phyloP scores from a whole-genome alignment of 2,113 vertebrate species.

The Spizaetus ornatus region DNA sequence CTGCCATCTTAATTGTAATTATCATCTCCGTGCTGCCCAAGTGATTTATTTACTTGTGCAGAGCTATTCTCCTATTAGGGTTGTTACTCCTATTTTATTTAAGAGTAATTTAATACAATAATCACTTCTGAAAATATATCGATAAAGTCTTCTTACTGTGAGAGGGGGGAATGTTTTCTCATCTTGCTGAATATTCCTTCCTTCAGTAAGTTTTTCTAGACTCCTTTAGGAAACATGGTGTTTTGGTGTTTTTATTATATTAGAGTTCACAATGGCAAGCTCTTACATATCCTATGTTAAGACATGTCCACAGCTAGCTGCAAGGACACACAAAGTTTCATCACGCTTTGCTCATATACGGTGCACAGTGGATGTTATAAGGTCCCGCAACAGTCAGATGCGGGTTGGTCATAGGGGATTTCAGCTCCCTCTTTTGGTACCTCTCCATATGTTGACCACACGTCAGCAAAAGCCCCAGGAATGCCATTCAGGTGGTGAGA shows the following conservation, averaged over 20 bases:
- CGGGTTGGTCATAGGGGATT: neutral
- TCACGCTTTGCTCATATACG: neutral
- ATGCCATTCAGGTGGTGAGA: neutral
- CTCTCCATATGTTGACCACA: neutral
- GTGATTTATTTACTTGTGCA: neutral
- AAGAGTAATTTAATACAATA: neutral
- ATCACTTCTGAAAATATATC: neutral
- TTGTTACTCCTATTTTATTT: neutral
- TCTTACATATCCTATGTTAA: neutral
- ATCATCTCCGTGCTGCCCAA: neutral
- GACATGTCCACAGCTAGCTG: neutral
- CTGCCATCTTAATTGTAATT: constrained; percentile 18
- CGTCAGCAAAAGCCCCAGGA: neutral
- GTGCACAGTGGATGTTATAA: neutral
- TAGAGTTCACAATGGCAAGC: neutral
- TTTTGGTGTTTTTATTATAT: neutral
- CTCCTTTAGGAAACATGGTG: neutral
- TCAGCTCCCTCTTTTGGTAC: neutral
- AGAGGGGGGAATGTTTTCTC: neutral
- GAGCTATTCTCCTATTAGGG: neutral
- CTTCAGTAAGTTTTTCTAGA: neutral
- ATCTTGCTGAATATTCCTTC: neutral
- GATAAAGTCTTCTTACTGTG: neutral
- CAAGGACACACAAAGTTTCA: neutral
- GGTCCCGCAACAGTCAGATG: neutral